Evolutionary conservation across 1,140 invertebrate species (phyloP).

Genomic region (Oscheius sp.): DNA sequence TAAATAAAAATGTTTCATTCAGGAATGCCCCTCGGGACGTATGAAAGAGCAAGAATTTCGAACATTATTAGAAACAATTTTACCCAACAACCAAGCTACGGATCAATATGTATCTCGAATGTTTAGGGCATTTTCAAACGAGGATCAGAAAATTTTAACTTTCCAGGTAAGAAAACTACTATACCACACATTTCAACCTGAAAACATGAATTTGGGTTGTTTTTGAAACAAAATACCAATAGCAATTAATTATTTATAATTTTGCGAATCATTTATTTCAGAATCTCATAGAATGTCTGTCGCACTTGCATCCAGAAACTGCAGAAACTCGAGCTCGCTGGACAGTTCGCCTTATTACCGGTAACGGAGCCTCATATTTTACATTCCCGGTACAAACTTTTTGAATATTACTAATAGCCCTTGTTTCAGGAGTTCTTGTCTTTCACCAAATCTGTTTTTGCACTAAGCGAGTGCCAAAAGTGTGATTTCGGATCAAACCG

Average conservation of each 20-base stretch:
- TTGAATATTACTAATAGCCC: not conserved
- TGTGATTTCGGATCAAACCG: not conserved
- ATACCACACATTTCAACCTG: not conserved
- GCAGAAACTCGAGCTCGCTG: slow-evolving; percentile 49
- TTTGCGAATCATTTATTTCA: slow-evolving; percentile 18
- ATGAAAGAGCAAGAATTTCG: slow-evolving; percentile 54
- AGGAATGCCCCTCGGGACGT: slow-evolving; percentile 56
- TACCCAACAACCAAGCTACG: slow-evolving; percentile 31
- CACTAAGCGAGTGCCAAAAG: slow-evolving; percentile 21
- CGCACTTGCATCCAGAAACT: slow-evolving; percentile 41
- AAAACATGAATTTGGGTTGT: not conserved
- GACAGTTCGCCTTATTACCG: slow-evolving; percentile 53
- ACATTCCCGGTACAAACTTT: slow-evolving; percentile 33
- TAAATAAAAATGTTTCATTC: slow-evolving; percentile 11
- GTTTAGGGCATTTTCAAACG: slow-evolving; percentile 49
- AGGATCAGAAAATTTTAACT: slow-evolving; percentile 47
- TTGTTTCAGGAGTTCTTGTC: slow-evolving; percentile 23
- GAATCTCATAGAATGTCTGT: slow-evolving; percentile 49
- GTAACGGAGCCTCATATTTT: slow-evolving; percentile 34
- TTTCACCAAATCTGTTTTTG: slow-evolving; percentile 31
- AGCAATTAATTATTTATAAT: slow-evolving; percentile 30
- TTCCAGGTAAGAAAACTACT: slow-evolving; percentile 49
- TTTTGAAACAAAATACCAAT: slow-evolving; percentile 13
- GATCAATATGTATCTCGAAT: slow-evolving; percentile 54
- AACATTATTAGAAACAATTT: slow-evolving; percentile 8